These are phyloP conservation scores for Pogonognathellus flavescens DNA, from an alignment of 1,140 invertebrate genomes.

Conservation along the genomic window DNA sequence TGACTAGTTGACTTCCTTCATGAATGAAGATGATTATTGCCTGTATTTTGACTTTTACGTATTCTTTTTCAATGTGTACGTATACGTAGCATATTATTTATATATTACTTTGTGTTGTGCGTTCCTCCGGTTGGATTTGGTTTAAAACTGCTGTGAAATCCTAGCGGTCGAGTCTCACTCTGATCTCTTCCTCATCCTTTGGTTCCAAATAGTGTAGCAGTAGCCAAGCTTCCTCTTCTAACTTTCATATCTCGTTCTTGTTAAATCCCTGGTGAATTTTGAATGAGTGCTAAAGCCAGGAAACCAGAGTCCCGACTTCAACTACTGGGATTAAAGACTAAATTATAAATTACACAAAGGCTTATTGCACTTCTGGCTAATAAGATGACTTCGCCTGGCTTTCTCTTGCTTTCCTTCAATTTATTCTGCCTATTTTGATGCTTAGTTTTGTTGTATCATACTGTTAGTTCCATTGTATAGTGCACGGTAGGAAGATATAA, in stretches of 20 bases:
- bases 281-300: conserved; percentile 49
- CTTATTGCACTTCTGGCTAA: conserved; percentile 48
- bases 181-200: too few species aligned
- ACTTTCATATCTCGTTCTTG: conserved; percentile 52
- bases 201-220: background rate
- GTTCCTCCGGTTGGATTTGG: too few species aligned
- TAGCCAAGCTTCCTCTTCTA: conserved; percentile 41
- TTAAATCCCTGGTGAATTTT: conserved; percentile 57
- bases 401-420: background rate
- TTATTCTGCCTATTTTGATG: background rate
- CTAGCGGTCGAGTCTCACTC: too few species aligned
- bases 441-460: too few species aligned
- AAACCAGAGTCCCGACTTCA: conserved; percentile 21
- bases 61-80: too few species aligned
- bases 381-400: conserved; percentile 48
- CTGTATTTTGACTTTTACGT: too few species aligned
- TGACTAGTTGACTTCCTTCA: background rate
- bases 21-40: background rate
- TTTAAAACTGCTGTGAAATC: too few species aligned
- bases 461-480: too few species aligned
- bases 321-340: conserved; percentile 51
- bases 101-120: too few species aligned
- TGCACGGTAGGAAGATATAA: too few species aligned
- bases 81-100: too few species aligned
- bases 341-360: conserved; percentile 58